Conservation (phyloP, 2,888 invertebrate species). For the Carcina quercana region DNA sequence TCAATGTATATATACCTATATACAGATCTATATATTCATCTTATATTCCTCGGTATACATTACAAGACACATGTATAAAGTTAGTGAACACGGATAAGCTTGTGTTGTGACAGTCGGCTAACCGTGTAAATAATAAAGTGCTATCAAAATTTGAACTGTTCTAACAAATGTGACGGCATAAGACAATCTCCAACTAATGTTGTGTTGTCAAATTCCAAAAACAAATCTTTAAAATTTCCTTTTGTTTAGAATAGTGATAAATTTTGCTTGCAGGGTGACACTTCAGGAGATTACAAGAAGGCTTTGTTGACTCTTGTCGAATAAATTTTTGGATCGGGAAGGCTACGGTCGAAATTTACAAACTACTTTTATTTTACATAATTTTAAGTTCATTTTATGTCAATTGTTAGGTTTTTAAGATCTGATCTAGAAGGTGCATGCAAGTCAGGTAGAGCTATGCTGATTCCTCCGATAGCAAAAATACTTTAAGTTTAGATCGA, state of each 20-base stretch:
- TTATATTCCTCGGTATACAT: no score
- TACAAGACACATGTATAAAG: no score
- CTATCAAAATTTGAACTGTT: constrained; percentile 3
- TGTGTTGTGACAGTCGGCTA: no score
- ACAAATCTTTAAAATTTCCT: no score
- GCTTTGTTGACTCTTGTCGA: constrained; percentile 89
- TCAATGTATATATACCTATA: constrained; percentile 1
- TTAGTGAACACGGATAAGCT: no score
- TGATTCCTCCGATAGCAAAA: constrained; percentile 22
- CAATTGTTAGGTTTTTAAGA: constrained; percentile 57
- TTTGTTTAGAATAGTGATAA: constrained; percentile 45
- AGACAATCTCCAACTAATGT: no score
- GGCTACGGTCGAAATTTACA: constrained; percentile 36
- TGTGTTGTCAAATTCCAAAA: no score
- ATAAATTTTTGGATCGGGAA: constrained; percentile 49
- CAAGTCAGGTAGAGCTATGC: no score
- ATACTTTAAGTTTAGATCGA: constrained; percentile 12
- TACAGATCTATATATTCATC: constrained; percentile 7
- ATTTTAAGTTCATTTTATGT: constrained; percentile 49
- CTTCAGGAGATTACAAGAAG: constrained; percentile 95
- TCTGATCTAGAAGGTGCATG: constrained; percentile 22
- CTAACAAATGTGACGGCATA: constrained; percentile 14
- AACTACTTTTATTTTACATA: constrained; percentile 45
- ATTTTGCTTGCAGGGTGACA: constrained; percentile 87
- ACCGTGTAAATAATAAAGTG: constrained; percentile 1